A percentile compares a stretch with the other conserved stretches of the same genome.
These are phyloP conservation scores for Drosophila melanocephala DNA, from an alignment of 2,888 invertebrate species.

Conservation along the genomic window DNA sequence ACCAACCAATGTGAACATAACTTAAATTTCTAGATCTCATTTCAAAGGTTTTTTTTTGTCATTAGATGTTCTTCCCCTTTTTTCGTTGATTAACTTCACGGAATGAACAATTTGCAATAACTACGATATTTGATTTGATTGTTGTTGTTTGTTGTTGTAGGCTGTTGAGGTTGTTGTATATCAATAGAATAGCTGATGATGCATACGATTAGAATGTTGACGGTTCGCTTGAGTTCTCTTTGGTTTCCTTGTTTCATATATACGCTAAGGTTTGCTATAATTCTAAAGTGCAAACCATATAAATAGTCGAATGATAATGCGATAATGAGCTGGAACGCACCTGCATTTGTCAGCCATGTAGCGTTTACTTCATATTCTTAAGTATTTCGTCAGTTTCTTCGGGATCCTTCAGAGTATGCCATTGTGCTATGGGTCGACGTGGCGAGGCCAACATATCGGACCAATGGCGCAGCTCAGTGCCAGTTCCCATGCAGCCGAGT, in stretches of 20 bases:
- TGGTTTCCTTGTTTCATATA: constrained; percentile 51
- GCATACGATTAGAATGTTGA: constrained; percentile 72
- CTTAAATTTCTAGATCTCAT: constrained; percentile 43
- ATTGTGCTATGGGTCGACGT: constrained; percentile 99
- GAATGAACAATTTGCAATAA: constrained; percentile 66
- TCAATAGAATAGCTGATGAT: constrained; percentile 63
- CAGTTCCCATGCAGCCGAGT: constrained; percentile 98
- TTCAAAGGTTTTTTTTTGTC: constrained; percentile 1
- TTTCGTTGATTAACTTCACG: constrained; percentile 46
- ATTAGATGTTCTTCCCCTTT: constrained; percentile 24
- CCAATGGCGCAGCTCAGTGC: constrained; percentile 99
- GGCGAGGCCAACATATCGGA: constrained; percentile 99
- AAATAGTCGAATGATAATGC: background rate
- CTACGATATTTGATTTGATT: constrained; percentile 77
- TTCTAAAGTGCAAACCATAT: constrained; percentile 11
- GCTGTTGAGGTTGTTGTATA: constrained; percentile 57
- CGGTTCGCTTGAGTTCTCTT: constrained; percentile 72
- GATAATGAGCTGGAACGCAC: constrained; percentile 11
- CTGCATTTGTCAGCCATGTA: constrained; percentile 55
- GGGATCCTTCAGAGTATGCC: constrained; percentile 99
- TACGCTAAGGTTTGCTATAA: constrained; percentile 63
- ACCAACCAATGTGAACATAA: constrained; percentile 62
- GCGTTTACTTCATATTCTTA: constrained; percentile 84
- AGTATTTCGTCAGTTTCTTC: constrained; percentile 89
- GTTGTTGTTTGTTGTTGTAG: constrained; percentile 63